These are phyloP conservation scores for Oconnorella tubifera DNA, from an alignment of 2,888 invertebrate genomes.

Conservation along the genomic window DNA sequence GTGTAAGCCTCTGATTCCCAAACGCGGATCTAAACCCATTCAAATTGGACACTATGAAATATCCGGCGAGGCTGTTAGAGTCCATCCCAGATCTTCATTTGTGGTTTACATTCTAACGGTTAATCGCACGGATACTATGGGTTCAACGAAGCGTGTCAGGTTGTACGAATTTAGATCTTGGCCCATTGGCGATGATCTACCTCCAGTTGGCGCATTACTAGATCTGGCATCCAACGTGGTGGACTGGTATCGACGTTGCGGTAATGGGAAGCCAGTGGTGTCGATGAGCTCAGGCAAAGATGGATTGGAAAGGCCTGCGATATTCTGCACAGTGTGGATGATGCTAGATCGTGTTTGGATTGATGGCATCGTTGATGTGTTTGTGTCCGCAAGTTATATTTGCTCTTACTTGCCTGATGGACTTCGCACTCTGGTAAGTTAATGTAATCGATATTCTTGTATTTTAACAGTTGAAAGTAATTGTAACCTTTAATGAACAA, in stretches of 20 bases:
- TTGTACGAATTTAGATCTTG: constrained; percentile 11
- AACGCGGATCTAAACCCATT: not conserved
- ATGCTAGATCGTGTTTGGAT: constrained; percentile 11
- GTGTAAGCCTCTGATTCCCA: not conserved
- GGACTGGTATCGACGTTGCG: not conserved
- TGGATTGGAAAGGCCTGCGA: constrained; percentile 3
- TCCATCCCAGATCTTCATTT: constrained; percentile 9
- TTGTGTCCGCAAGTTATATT: constrained; percentile 10
- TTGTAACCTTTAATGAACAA: too few relatives aligned
- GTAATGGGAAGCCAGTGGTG: constrained; percentile 5
- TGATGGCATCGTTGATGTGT: constrained; percentile 17
- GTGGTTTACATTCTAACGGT: not conserved
- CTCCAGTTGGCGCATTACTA: constrained; percentile 9
- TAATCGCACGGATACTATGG: not conserved
- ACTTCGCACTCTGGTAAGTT: constrained; percentile 4
- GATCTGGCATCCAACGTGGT: constrained; percentile 9
- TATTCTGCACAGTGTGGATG: constrained; percentile 17
- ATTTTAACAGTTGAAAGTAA: too few relatives aligned
- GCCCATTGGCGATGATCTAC: constrained; percentile 4
- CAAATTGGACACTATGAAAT: not conserved
- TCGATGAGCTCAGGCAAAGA: constrained; percentile 10
- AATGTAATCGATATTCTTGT: too few relatives aligned
- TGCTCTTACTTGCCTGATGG: constrained; percentile 5
- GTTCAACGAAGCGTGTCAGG: not conserved
- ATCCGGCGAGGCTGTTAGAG: constrained; percentile 2